Evolutionary conservation across 2,113 vertebrate species (phyloP).

Genomic region (Alligator sinensis): DNA sequence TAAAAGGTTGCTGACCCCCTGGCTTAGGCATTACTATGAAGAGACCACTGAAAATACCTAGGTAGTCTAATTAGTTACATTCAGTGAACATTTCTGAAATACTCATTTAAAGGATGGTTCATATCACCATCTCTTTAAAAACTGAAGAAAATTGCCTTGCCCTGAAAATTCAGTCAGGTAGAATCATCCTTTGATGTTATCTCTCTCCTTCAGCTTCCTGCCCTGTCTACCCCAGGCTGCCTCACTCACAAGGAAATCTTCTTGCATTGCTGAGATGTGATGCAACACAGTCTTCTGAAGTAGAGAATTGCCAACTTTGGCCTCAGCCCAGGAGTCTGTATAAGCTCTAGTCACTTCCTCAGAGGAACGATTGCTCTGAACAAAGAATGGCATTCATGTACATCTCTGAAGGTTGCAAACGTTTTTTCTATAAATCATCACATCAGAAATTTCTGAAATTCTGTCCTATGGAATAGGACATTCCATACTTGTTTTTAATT

Average conservation of each 20-base stretch:
- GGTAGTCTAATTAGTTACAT: neutral
- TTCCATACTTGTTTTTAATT: conserved; percentile 48
- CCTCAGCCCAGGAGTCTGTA: neutral
- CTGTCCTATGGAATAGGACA: conserved; percentile 45
- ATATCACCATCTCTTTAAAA: neutral
- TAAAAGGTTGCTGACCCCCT: no score
- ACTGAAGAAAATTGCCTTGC: conserved; percentile 23
- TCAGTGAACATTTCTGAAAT: neutral
- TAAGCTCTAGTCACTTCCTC: conserved; percentile 54
- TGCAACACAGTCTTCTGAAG: conserved; percentile 52
- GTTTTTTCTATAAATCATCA: conserved; percentile 36
- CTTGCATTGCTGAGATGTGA: conserved; percentile 46
- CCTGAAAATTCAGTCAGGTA: conserved; percentile 38
- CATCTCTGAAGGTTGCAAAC: neutral
- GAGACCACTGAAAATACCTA: neutral
- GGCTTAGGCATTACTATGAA: no score
- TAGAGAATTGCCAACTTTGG: conserved; percentile 57
- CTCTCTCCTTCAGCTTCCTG: conserved; percentile 53
- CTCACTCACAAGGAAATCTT: conserved; percentile 59
- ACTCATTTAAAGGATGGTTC: neutral
- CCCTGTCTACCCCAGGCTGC: conserved; percentile 21
- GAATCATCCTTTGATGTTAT: conserved; percentile 61
- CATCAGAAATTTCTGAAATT: conserved; percentile 48
- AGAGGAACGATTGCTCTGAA: conserved; percentile 43
- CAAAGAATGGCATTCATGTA: conserved; percentile 59